Percentiles rank a stretch among this genome's conserved stretches.
Conservation (phyloP, 2,797 vertebrate species). For the Schizopygopsis malacanthus region DNA sequence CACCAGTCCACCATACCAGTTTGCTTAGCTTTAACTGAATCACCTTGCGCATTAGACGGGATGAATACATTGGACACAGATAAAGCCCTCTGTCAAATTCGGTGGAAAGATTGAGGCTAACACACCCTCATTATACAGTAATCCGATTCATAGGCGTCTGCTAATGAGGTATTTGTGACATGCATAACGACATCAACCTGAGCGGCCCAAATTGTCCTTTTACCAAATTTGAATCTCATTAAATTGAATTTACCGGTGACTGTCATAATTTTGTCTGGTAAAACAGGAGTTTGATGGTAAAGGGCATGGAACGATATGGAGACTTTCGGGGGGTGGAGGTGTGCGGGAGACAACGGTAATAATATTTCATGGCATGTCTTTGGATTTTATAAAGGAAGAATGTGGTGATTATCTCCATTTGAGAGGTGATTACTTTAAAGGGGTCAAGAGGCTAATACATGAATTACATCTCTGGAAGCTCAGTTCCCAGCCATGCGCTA, state of each 20-base stretch:
- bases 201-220: constrained; percentile 66
- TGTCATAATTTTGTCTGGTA: constrained; percentile 68
- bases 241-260: constrained; percentile 69
- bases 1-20: constrained; percentile 22
- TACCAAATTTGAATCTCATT: constrained; percentile 72
- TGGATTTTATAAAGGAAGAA: constrained; percentile 70
- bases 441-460: constrained; percentile 75
- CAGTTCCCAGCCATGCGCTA: constrained; percentile 67
- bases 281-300: constrained; percentile 68
- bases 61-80: constrained; percentile 51
- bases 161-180: constrained; percentile 58
- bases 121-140: constrained; percentile 54
- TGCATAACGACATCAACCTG: constrained; percentile 56
- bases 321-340: constrained; percentile 58
- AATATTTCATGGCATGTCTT: constrained; percentile 75
- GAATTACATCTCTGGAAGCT: constrained; percentile 71
- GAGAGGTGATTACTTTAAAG: constrained; percentile 74
- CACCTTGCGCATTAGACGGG: constrained; percentile 37
- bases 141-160: constrained; percentile 62
- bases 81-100: constrained; percentile 56
- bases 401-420: constrained; percentile 74
- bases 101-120: constrained; percentile 53
- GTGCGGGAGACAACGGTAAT: constrained; percentile 70
- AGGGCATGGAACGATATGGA: constrained; percentile 65
- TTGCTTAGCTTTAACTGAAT: constrained; percentile 49